A percentile compares a stretch with the other conserved stretches of the same genome.
Evolutionary conservation across 2,113 vertebrate genomes (phyloP).

Genomic region (Microtus ochrogaster): DNA sequence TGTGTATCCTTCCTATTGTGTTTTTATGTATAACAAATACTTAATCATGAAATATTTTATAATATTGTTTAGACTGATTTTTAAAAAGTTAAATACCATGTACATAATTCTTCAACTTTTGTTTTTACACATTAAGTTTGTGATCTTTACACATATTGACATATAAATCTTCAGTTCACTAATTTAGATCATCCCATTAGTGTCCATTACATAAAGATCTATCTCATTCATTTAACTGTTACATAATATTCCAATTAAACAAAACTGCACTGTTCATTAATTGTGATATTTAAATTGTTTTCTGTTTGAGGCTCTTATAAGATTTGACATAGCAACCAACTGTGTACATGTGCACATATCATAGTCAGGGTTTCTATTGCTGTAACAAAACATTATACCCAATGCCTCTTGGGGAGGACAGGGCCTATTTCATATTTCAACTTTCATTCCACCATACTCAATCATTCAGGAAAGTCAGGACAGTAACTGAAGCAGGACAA

Average conservation of each 20-base stretch:
- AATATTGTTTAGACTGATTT: background rate
- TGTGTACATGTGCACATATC: background rate
- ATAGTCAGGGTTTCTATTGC: background rate
- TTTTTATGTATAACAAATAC: background rate
- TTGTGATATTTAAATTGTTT: conserved; percentile 20
- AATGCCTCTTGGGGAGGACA: background rate
- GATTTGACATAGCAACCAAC: background rate
- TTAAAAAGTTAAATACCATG: conserved; percentile 26
- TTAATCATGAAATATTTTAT: background rate
- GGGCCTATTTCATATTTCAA: background rate
- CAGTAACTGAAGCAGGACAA: background rate
- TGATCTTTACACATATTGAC: background rate
- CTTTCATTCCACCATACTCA: background rate
- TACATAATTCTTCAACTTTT: background rate
- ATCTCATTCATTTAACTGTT: background rate
- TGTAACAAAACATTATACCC: background rate
- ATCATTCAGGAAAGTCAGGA: background rate
- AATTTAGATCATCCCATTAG: background rate
- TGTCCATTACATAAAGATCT: background rate
- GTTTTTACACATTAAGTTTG: conserved; percentile 12
- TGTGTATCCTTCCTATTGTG: background rate
- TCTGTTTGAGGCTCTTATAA: background rate
- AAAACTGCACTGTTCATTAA: background rate
- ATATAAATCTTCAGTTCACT: conserved; percentile 22
- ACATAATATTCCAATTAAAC: background rate